Evolutionary conservation across 2,888 invertebrate genomes (phyloP).

Genomic region (Euzetes globulus): DNA sequence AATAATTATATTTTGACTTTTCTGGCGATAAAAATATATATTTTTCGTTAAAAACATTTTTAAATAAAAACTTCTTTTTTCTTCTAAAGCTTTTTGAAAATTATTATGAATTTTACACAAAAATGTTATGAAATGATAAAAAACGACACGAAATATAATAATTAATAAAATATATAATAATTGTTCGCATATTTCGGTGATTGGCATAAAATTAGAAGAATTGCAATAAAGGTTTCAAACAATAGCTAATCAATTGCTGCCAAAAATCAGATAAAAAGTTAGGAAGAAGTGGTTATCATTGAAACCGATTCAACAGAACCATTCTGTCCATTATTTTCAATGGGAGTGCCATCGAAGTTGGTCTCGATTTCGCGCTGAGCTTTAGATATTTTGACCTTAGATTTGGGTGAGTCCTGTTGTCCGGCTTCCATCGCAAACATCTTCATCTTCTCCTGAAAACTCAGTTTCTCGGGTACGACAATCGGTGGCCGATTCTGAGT

Average conservation of each 20-base stretch:
- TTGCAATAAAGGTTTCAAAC: neutral
- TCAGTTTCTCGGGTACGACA: slow-evolving; percentile 79
- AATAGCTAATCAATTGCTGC: neutral
- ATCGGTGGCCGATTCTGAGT: slow-evolving; percentile 53
- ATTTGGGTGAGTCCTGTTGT: slow-evolving; percentile 81
- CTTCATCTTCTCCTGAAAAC: slow-evolving; percentile 98
- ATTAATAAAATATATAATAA: slow-evolving; percentile 1
- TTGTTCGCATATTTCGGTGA: neutral
- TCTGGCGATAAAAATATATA: neutral
- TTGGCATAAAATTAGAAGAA: neutral
- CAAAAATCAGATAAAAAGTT: neutral
- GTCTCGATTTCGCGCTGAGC: slow-evolving; percentile 89
- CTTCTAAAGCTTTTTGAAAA: neutral
- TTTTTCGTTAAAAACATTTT: neutral
- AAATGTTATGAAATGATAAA: slow-evolving; percentile 5
- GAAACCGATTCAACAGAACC: neutral
- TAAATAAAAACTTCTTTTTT: slow-evolving; percentile 1
- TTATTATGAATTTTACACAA: slow-evolving; percentile 21
- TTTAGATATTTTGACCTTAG: slow-evolving; percentile 89
- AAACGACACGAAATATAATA: neutral
- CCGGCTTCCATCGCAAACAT: slow-evolving; percentile 96
- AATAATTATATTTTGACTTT: neutral
- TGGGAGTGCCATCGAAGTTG: slow-evolving; percentile 22
- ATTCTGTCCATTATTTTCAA: neutral
- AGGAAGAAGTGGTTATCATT: slow-evolving; percentile 25